Percentiles rank a stretch among this genome's conserved stretches.
These are phyloP conservation scores for Engystomops pustulosus DNA, from an alignment of 2,113 vertebrate species.

Conservation along the genomic window DNA sequence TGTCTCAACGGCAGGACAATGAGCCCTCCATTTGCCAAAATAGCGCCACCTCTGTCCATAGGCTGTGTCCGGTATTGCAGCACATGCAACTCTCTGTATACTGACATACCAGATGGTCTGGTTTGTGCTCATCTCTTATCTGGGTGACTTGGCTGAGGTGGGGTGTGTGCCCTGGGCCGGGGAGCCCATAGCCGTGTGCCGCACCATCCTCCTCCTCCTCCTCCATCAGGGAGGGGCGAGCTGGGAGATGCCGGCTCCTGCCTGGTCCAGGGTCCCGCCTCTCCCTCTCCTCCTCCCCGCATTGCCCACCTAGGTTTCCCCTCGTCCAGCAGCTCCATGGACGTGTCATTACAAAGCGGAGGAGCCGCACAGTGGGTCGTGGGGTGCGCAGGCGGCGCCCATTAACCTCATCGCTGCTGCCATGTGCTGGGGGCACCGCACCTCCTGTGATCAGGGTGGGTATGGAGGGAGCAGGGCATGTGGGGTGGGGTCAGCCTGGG, in stretches of 20 bases:
- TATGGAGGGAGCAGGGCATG: conserved; percentile 8
- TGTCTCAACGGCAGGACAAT: no score
- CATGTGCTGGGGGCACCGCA: neutral
- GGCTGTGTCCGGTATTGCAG: no score
- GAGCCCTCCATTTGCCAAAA: no score
- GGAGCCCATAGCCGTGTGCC: neutral
- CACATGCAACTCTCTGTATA: no score
- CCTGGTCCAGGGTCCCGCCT: conserved; percentile 61
- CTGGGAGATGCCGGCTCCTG: neutral
- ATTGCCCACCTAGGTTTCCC: conserved; percentile 75
- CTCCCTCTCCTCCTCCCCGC: conserved; percentile 62
- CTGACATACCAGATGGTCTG: no score
- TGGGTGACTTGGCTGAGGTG: no score
- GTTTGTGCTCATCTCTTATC: no score
- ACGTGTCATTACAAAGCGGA: neutral
- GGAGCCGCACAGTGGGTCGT: neutral
- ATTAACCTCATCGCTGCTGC: neutral
- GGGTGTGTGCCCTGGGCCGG: no score
- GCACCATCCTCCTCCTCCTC: neutral
- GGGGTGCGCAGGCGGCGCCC: no score
- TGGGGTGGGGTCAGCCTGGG: conserved; percentile 43
- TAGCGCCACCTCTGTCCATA: no score
- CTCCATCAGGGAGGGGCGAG: neutral
- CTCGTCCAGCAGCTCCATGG: conserved; percentile 69
- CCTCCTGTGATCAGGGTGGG: neutral